Conservation (phyloP, 2,113 vertebrate species). For the Hippolais icterina region DNA sequence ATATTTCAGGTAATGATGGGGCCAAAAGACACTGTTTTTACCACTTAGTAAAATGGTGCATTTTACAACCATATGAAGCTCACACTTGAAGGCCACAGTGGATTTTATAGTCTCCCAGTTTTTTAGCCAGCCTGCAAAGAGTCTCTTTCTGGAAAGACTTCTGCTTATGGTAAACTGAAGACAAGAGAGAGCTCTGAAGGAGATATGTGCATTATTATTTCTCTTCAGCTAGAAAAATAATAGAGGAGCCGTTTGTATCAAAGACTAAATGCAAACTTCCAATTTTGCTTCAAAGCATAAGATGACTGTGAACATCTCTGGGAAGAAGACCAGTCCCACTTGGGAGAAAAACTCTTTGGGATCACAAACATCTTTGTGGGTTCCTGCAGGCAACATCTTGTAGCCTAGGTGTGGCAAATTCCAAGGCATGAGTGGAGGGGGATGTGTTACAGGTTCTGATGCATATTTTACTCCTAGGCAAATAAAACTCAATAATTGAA, state of each 20-base stretch:
- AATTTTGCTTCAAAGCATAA: not conserved
- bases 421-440: not conserved
- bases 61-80: not conserved
- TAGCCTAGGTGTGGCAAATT: not conserved
- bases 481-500: slow-evolving; percentile 5
- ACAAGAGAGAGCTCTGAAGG: not conserved
- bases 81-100: not conserved
- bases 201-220: fast-evolving
- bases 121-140: not conserved
- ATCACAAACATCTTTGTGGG: not conserved
- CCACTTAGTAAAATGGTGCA: not conserved
- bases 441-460: not conserved
- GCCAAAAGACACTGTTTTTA: not conserved
- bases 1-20: not conserved
- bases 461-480: not conserved
- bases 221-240: not conserved
- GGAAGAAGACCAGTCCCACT: not conserved
- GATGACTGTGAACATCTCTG: not conserved
- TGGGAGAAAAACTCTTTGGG: not conserved
- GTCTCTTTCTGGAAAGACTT: not conserved
- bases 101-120: not conserved
- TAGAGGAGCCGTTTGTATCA: not conserved
- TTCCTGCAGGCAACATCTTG: not conserved
- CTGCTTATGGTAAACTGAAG: not conserved
- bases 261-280: not conserved